These are phyloP conservation scores for Phoxinus phoxinus DNA, from an alignment of 2,113 vertebrate genomes.

Conservation along the genomic window DNA sequence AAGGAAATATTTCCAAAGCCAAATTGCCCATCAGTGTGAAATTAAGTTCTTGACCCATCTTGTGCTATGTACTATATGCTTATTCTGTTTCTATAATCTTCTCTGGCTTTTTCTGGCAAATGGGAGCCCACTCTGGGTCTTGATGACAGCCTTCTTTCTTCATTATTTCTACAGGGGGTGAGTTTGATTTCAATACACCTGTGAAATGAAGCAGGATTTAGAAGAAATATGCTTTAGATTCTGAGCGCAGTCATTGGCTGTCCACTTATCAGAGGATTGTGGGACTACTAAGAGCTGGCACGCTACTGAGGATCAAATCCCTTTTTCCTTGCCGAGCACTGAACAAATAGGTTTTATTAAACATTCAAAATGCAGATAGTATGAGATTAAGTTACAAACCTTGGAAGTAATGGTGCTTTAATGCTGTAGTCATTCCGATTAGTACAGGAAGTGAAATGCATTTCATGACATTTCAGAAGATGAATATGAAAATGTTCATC, in stretches of 20 bases:
- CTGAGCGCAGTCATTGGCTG: conserved; percentile 68
- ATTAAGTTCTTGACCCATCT: conserved; percentile 87
- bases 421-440: conserved; percentile 31
- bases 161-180: conserved; percentile 83
- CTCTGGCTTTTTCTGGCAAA: conserved; percentile 82
- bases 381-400: conserved; percentile 43
- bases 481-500: neutral
- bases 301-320: conserved; percentile 45
- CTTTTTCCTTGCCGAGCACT: conserved; percentile 47
- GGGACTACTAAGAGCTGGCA: conserved; percentile 32
- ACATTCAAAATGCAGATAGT: conserved; percentile 55
- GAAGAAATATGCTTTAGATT: conserved; percentile 81
- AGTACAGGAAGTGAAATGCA: neutral
- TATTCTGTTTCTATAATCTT: conserved; percentile 72
- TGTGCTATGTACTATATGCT: conserved; percentile 81
- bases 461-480: neutral
- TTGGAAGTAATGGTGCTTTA: conserved; percentile 43
- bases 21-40: conserved; percentile 89
- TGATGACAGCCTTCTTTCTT: conserved; percentile 75
- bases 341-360: conserved; percentile 61
- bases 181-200: conserved; percentile 89
- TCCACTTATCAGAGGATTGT: conserved; percentile 62
- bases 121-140: conserved; percentile 79
- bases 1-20: conserved; percentile 86
- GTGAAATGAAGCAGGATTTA: conserved; percentile 81